Evolutionary conservation across 2,888 invertebrate genomes (phyloP).

Genomic region (Idaea dimidiata): DNA sequence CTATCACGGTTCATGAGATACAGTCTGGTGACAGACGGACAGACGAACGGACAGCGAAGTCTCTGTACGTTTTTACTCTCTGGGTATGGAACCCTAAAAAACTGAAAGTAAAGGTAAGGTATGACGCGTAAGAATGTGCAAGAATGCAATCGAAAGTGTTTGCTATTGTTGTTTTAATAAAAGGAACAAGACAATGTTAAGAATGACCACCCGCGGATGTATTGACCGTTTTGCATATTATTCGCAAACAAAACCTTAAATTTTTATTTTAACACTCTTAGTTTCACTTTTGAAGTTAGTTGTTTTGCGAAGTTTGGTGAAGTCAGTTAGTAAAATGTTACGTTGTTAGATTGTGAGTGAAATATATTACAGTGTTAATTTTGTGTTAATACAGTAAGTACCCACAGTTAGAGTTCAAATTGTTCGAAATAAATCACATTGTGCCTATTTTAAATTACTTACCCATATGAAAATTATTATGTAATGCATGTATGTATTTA

Average conservation of each 20-base stretch:
- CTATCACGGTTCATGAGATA: no score
- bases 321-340: slow-evolving; percentile 29
- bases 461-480: no score
- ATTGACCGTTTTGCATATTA: slow-evolving; percentile 67
- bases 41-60: no score
- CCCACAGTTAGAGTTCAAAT: background rate
- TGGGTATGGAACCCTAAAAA: slow-evolving; percentile 3
- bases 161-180: slow-evolving; percentile 31
- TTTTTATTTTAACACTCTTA: slow-evolving; percentile 45
- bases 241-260: slow-evolving; percentile 56
- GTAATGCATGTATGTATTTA: no score
- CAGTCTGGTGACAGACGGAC: no score
- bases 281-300: slow-evolving; percentile 41
- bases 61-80: no score
- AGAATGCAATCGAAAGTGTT: slow-evolving; percentile 70
- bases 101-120: slow-evolving; percentile 60
- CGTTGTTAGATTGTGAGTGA: background rate
- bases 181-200: slow-evolving; percentile 43
- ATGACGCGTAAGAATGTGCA: slow-evolving; percentile 56
- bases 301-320: slow-evolving; percentile 41
- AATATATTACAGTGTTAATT: background rate
- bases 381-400: background rate
- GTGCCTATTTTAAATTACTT: no score
- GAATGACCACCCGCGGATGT: slow-evolving; percentile 70
- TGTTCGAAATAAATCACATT: no score